Conservation (phyloP, 1,140 invertebrate species). For the Drosophila sproati region DNA sequence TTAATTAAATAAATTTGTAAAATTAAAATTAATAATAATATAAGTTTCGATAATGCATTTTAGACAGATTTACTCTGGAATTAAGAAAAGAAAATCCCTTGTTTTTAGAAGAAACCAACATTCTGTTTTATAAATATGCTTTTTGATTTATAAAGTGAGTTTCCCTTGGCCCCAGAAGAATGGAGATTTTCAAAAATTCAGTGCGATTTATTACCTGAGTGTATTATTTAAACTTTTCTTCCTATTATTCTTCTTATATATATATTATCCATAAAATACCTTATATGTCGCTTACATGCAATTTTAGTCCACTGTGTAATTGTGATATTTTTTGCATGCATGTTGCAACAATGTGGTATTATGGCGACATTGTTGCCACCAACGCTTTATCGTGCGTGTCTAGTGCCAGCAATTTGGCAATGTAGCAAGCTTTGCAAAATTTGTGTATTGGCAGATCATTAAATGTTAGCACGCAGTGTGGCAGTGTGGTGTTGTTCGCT, state of each 20-base stretch:
- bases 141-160: too few relatives aligned
- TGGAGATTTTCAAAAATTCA: too few relatives aligned
- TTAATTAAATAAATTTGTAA: too few relatives aligned
- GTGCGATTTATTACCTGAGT: too few relatives aligned
- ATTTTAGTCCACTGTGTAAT: slow-evolving; percentile 13
- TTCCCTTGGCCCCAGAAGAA: too few relatives aligned
- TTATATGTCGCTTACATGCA: not conserved
- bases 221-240: not conserved
- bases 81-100: too few relatives aligned
- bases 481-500: not conserved
- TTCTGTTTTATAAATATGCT: too few relatives aligned
- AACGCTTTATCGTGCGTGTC: slow-evolving; percentile 45
- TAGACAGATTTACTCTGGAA: too few relatives aligned
- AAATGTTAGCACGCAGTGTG: slow-evolving; percentile 26
- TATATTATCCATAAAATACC: not conserved
- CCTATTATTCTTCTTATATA: not conserved
- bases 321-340: not conserved
- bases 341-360: slow-evolving; percentile 26
- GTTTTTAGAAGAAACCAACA: too few relatives aligned
- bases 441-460: slow-evolving; percentile 55
- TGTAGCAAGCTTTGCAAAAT: slow-evolving; percentile 43
- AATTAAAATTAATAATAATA: too few relatives aligned
- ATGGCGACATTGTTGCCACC: slow-evolving; percentile 33
- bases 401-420: slow-evolving; percentile 29
- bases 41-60: too few relatives aligned